Base-by-base conservation (phyloP, 2,113 vertebrate species). In the Sphyrna mokarran region DNA sequence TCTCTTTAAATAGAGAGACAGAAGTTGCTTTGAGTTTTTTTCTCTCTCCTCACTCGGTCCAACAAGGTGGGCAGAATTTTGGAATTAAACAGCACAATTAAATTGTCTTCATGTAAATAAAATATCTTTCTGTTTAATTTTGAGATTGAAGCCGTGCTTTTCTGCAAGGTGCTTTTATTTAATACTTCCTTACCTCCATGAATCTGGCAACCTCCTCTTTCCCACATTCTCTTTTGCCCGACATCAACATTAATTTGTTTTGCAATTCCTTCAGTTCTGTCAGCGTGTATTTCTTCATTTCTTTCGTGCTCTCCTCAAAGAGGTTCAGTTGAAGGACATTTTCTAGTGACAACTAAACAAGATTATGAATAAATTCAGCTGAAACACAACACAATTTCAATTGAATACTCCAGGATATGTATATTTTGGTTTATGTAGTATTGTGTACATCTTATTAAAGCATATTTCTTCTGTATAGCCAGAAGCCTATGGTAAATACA, bases 221-320 rank as follows among this genome's bases (percentile, higher is more conserved):
- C 89, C 97, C 97, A 3, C 97, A 96, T 72, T 98, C 97, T 29
- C 97, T 97, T 96, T 97, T 97, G 54, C 97, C 97, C 0, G 98
- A 97, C 93, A 98, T 98, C 76, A 98, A 96, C 98, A 98, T 98
- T 43, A 98, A 97, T 94, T 98, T 98, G 96, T 98, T 98, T 95
- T 97, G 98, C 3, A 98, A 96, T 96, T 98, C 98, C 23, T 97
- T 96, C 16, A 98, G 96, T 2, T 98, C 97, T 16, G 97, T 96
- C 0, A 98, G 96, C 76, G 95, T 96, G 96, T 97, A 98, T 69
- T 76, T 96, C 96, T 96, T 97, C 78, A 10, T 11, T 48, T 86
- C 95, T 5, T 96, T 83, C 5, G 83, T 48, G 68, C 9, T 22
- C 93, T 18, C 96, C 1, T 68, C 96, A 14, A 5, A 96, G 72